Evolutionary conservation across 2,888 invertebrate genomes (phyloP).

Genomic region (Hyles lineata): DNA sequence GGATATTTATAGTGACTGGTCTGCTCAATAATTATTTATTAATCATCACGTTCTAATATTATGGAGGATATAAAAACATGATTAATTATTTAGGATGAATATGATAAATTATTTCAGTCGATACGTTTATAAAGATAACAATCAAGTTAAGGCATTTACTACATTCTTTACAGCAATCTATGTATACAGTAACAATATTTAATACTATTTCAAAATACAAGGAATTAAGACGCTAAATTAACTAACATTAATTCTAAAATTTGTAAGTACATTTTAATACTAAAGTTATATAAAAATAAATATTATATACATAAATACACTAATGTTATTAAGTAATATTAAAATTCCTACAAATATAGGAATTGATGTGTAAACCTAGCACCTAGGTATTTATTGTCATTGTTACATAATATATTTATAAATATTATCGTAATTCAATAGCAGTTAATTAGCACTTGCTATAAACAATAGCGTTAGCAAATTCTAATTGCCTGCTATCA

Average conservation of each 20-base stretch:
- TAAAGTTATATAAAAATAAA: background rate
- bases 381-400: conserved; percentile 16
- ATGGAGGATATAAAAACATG: no score
- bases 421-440: background rate
- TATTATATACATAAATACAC: background rate
- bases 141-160: no score
- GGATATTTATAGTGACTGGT: no score
- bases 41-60: no score
- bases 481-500: background rate
- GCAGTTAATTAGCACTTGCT: background rate
- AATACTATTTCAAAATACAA: background rate
- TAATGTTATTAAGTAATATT: background rate
- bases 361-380: conserved; percentile 2
- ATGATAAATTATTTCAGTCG: no score
- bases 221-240: background rate
- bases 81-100: no score
- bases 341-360: background rate
- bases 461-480: background rate
- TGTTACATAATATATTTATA: background rate
- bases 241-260: background rate
- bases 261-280: conserved; percentile 15
- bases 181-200: background rate
- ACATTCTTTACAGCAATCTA: background rate
- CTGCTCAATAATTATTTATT: no score
- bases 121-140: no score